Evolutionary conservation across 2,113 vertebrate species (phyloP), one percentile per base, ranked within the genome.

Genomic region (Chionomys nivalis): DNA sequence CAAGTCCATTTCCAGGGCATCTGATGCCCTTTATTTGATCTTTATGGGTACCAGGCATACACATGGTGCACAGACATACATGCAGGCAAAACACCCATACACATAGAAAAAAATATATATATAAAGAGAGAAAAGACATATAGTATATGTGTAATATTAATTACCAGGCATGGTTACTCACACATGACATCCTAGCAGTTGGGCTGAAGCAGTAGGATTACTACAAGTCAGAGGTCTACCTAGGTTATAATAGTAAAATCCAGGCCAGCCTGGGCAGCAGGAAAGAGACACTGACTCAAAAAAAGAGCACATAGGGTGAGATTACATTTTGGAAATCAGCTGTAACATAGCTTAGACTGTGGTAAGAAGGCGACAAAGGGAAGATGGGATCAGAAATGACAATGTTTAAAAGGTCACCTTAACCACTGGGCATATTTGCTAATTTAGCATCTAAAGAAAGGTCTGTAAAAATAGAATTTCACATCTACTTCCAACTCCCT

Each of bases 311-410:
- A 42, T 16, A 65, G 36, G 12, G 19, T 65, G 19, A 44, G 85
- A 87, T 85, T 28, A 47, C 70, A 90, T 83, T 97, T 96, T 89
- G 33, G 75, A 94, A 97, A 95, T 94, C 66, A 93, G 92, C 79
- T 55, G 8, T 87, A 81, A 87, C 39, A 72, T 26, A 5, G 42
- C 65, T 85, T 96, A 75, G 77, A 89, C 14, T 81, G 33, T 61
- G 72, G 87, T 10, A 16, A 82, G 52, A 90, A 92, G 14, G 76
- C 5, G 28, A 97, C 68, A 82, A 95, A 68, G 73, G 72, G 76
- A 39, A 3, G 65, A 95, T 42, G 24, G 89, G 81, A 95, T 68
- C n/a, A 75, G 77, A 93, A 95, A 66, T 73, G 88, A 79, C 86
- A 77, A 68, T 4, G 14, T 75, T 97, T 95, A 75, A 83, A 95